Evolutionary conservation across 2,888 invertebrate species (phyloP), one percentile per base, ranked within the genome.

Genomic region (Dendrolimus houi): DNA sequence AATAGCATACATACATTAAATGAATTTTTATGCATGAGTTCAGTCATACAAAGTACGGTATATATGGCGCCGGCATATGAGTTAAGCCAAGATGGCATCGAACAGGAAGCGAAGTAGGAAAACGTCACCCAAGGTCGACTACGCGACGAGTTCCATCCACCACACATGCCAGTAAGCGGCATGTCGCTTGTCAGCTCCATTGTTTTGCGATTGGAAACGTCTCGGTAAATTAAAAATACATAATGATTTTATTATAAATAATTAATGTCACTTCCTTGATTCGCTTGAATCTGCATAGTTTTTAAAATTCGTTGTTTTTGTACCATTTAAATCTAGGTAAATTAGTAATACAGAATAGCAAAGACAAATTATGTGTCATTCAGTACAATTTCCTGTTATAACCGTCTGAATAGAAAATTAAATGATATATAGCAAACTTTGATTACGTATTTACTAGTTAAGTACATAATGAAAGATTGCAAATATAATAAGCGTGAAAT

Each of bases 31-130:
- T 47, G 47, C 47, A 47, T 47, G 47, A 47, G 12, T 47, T 58
- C 57, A 61, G 65, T 63, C 62, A 65, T 63, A 64, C 62, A 63
- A 62, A 65, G 61, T 59, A 58, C 64, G 64, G 65, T 60, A 67
- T 29, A 29, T 29, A 63, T 67, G 67, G 74, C 77, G 77, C 73
- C 73, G 67, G 64, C 64, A 70, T 70, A 69, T 67, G 69, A 75
- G 72, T 71, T 74, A 70, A 75, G 71, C 75, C 71, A 79, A 86
- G 85, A 87, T 85, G 85, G 82, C 81, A 78, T 78, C 75, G 69
- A 87, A 78, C 82, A 89, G 89, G 89, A 89, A 88, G 85, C 87
- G 72, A 82, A 79, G 83, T 86, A 87, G 87, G 87, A 88, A 88
- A 88, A 88, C 85, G 85, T 83, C 85, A 77, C 76, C 70, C 88